Conservation (phyloP, 2,113 vertebrate species). For the Eptesicus fuscus region DNA sequence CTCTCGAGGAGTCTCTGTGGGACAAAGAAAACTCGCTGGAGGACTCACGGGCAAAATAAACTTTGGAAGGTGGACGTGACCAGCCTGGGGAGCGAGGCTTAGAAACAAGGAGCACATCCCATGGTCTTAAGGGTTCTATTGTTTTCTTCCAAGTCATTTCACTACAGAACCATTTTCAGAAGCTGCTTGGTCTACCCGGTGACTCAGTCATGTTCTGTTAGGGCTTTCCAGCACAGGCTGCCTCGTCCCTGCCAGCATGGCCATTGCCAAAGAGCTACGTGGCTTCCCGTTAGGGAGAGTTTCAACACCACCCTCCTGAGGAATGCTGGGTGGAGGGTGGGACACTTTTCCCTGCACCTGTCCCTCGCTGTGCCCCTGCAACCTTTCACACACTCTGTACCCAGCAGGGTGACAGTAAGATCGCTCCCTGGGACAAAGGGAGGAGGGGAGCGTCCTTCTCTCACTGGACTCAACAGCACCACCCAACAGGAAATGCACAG, state of each 20-base stretch:
- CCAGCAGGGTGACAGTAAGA: not conserved
- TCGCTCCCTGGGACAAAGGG: not conserved
- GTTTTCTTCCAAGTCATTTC: not conserved
- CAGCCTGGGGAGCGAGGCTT: not conserved
- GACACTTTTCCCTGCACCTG: accelerated
- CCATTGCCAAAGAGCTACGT: not conserved
- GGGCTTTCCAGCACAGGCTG: not conserved
- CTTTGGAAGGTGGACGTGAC: not conserved
- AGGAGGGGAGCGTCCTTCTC: not conserved
- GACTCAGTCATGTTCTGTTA: not conserved
- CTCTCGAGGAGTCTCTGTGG: not conserved
- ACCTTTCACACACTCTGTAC: not conserved
- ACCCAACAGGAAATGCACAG: not conserved
- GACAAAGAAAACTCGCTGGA: not conserved
- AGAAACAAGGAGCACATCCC: not conserved
- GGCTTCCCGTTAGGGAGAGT: not conserved
- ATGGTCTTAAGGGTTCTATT: not conserved
- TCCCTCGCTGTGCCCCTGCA: not conserved
- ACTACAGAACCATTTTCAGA: not conserved
- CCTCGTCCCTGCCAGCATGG: not conserved
- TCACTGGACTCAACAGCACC: not conserved
- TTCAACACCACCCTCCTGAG: not conserved
- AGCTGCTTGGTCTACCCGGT: not conserved
- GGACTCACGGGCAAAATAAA: not conserved
- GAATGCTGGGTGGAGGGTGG: not conserved